Percentiles rank a stretch among this genome's conserved stretches.
phyloP scores from a whole-genome alignment of 2,888 invertebrate species.

The Galerucella nymphaeae region DNA sequence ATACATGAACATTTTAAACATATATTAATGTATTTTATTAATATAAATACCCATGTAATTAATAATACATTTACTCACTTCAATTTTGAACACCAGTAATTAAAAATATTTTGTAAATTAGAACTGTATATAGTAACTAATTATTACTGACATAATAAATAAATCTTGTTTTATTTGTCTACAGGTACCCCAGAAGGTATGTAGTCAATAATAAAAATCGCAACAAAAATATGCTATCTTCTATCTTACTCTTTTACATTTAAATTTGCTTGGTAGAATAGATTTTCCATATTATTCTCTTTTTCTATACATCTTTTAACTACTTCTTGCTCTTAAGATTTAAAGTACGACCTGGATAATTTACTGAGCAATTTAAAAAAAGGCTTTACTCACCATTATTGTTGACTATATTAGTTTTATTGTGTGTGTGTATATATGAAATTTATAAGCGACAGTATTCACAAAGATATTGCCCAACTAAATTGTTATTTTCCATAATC shows the following conservation, averaged over 20 bases:
- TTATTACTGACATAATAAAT: slow-evolving; percentile 28
- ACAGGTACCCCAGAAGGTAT: slow-evolving; percentile 65
- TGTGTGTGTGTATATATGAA: background rate
- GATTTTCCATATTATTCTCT: slow-evolving; percentile 27
- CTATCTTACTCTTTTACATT: slow-evolving; percentile 36
- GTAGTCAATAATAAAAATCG: slow-evolving; percentile 54
- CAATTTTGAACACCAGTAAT: no score
- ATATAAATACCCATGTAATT: no score
- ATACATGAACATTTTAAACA: no score
- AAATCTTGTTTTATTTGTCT: slow-evolving; percentile 58
- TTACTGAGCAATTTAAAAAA: background rate
- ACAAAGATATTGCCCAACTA: no score
- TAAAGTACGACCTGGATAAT: slow-evolving; percentile 8
- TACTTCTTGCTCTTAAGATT: slow-evolving; percentile 25
- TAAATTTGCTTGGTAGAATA: slow-evolving; percentile 45
- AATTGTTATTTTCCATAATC: no score
- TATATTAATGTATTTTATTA: no score
- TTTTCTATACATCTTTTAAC: slow-evolving; percentile 17
- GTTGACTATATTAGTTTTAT: background rate
- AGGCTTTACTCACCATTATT: background rate
- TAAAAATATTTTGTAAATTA: background rate
- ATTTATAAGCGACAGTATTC: background rate
- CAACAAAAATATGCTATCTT: slow-evolving; percentile 49
- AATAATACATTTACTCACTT: no score
- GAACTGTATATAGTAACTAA: background rate